Evolutionary conservation across 2,113 vertebrate genomes (phyloP).

Genomic region (Hypocryptadius cinnamomeus): DNA sequence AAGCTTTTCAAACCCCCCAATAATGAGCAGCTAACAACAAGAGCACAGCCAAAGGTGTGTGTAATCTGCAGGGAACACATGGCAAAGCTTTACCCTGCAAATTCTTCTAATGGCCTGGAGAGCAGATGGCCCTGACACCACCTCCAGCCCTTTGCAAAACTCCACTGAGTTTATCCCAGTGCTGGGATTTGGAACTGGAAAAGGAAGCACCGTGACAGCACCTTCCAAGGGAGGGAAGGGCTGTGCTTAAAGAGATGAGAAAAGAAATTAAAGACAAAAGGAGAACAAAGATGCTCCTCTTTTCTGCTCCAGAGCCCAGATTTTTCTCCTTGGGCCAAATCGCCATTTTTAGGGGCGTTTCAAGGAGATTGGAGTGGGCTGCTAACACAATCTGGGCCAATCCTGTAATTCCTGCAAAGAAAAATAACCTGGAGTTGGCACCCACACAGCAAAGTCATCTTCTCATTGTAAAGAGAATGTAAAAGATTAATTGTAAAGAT

Average conservation of each 20-base stretch:
- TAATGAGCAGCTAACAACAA: conserved; percentile 51
- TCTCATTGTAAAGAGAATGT: too few relatives aligned
- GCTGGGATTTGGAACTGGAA: background rate
- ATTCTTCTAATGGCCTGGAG: conserved; percentile 21
- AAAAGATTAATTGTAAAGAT: too few relatives aligned
- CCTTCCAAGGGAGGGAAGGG: background rate
- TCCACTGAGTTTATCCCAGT: background rate
- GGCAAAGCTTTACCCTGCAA: conserved; percentile 30
- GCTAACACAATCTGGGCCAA: background rate
- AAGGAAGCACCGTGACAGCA: background rate
- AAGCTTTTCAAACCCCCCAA: conserved; percentile 20
- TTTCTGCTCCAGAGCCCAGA: background rate
- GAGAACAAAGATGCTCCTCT: background rate
- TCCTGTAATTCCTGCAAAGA: background rate
- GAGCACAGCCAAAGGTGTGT: conserved; percentile 46
- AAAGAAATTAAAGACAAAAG: background rate
- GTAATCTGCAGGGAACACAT: conserved; percentile 42
- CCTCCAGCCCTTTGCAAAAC: background rate
- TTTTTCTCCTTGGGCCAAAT: background rate
- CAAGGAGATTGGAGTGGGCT: background rate
- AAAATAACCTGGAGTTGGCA: background rate
- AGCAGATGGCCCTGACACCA: conserved; percentile 36
- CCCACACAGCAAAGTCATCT: background rate
- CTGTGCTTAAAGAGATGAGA: background rate
- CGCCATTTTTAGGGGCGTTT: background rate